Base-by-base conservation (phyloP, 1,140 invertebrate genomes). In the Solenopsis invicta region DNA sequence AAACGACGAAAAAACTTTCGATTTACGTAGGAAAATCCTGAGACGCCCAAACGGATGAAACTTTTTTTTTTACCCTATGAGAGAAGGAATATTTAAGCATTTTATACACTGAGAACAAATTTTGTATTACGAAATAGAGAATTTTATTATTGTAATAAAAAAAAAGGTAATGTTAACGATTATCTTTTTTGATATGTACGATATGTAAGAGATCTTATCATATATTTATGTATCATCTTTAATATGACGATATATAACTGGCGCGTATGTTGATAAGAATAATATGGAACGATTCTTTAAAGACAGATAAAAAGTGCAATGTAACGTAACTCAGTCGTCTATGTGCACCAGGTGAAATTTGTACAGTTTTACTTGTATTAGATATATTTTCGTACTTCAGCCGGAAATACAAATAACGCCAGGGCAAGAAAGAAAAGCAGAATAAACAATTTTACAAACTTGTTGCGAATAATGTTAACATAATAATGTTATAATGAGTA, bases 281-380 rank as follows among this genome's bases (percentile, higher is more conserved):
- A 24, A 37, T 24, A 10, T 64, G 54, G 5, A 66, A 61, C 24
- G 21, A 24, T 50, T 59, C 13, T 29, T 29, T 74, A 24, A 52
- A 50, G 10, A 34, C 66, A 69, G n/a, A 71, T 78, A 61, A 4
- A 56, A 81, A 71, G 66, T 81, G 78, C 66, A 81, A 81, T 81
- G 66, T 71, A 41, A 71, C 52, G 37, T 81, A 41, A 71, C 21
- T 81, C 50, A 56, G 37, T 71, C 41, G 48, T 21, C 16, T 45
- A 45, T 21, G 29, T 21, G 18, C 12, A 48, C 9, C 12, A 48
- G 21, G 1, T 76, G n/a, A 76, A 74, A 56, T 75, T 12, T 75
- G 72, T 75, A 75, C 13, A 75, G n/a, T 37, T 45, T 18, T 59
- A 18, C 61, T 45, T 45, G 16, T 59, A 18, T 77, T 45, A 77